Evolutionary conservation across 2,113 vertebrate genomes (phyloP).

Genomic region (Neolamprologus sp.): DNA sequence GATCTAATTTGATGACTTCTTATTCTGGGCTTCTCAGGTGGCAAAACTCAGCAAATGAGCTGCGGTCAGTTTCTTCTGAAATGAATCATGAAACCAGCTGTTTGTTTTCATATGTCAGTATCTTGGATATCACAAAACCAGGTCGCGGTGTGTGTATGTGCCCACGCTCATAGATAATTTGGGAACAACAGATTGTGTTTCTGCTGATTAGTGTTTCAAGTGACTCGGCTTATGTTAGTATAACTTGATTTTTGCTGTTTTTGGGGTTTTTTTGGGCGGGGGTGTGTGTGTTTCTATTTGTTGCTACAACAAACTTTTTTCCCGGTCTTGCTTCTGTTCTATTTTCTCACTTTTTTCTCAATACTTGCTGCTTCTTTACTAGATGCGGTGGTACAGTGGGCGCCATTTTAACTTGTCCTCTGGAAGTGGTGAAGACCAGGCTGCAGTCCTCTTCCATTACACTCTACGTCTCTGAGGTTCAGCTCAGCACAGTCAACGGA

Average conservation of each 20-base stretch:
- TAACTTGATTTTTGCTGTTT: not conserved
- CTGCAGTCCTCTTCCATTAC: constrained; percentile 93
- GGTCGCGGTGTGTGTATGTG: not conserved
- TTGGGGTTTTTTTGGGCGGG: rapidly evolving
- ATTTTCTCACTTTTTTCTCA: not conserved
- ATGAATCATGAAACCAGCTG: not conserved
- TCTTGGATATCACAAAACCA: not conserved
- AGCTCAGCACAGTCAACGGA: constrained; percentile 87
- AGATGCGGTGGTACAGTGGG: constrained; percentile 98
- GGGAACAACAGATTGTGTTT: not conserved
- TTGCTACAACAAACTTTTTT: not conserved
- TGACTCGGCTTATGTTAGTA: not conserved
- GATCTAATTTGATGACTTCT: not conserved
- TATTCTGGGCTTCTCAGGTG: not conserved
- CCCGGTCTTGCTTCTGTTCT: not conserved
- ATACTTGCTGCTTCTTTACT: not conserved
- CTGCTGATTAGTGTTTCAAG: not conserved
- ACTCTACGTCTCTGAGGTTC: constrained; percentile 91
- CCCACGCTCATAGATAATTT: not conserved
- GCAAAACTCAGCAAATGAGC: not conserved
- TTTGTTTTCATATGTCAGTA: not conserved
- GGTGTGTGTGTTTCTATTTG: not conserved
- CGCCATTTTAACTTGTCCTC: constrained; percentile 95
- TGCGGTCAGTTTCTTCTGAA: not conserved
- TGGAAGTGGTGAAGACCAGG: constrained; percentile 98